Evolutionary conservation across 2,888 invertebrate genomes (phyloP).

Genomic region (Notodonta dromedarius): DNA sequence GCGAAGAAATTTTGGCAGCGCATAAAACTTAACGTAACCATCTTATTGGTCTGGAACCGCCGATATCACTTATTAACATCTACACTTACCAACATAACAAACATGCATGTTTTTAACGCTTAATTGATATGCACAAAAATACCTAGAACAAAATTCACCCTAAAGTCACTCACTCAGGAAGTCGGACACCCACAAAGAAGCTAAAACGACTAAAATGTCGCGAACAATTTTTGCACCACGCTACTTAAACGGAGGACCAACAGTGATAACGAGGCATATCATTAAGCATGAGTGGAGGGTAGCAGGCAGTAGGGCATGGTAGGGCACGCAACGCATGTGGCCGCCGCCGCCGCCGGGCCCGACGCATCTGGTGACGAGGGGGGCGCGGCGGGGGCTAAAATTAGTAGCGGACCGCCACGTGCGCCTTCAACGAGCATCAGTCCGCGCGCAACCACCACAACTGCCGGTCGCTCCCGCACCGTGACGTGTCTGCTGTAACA

Average conservation of each 20-base stretch:
- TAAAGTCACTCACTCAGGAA: not conserved
- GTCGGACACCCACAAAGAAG: not conserved
- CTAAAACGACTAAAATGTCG: constrained; percentile 4
- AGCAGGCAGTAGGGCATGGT: constrained; percentile 69
- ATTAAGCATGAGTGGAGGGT: constrained; percentile 71
- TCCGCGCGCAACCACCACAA: constrained; percentile 74
- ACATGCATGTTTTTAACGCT: not conserved
- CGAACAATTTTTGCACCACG: constrained; percentile 15
- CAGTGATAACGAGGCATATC: constrained; percentile 79
- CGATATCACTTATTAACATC: no score
- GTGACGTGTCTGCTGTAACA: constrained; percentile 56
- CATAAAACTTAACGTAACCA: no score
- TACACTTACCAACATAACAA: no score
- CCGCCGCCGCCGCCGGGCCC: constrained; percentile 45
- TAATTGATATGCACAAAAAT: not conserved
- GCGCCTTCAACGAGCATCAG: constrained; percentile 70
- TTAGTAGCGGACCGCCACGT: constrained; percentile 84
- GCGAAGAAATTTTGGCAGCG: no score
- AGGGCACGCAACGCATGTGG: constrained; percentile 80
- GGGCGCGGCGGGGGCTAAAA: constrained; percentile 84
- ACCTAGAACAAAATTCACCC: not conserved
- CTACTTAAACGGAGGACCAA: constrained; percentile 37
- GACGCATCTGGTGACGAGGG: constrained; percentile 79
- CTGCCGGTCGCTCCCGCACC: constrained; percentile 57
- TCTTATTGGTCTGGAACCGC: no score